phyloP scores from a whole-genome alignment of 2,797 vertebrate genomes.

The Lepus townsendii region DNA sequence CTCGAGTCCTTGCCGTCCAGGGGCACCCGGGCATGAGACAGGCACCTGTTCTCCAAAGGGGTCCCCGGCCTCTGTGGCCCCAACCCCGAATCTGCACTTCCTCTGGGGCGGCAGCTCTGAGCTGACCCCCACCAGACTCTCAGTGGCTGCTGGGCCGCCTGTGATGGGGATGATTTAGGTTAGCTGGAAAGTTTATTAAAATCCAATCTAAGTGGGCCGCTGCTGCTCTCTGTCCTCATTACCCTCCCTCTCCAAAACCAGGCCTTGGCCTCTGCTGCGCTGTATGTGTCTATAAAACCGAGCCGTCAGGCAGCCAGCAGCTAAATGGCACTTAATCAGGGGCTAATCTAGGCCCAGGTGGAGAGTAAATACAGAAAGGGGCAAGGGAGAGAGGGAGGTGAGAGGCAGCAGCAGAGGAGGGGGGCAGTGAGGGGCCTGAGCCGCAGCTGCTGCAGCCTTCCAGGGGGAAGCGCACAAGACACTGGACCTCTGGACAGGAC shows the following conservation, averaged over 20 bases:
- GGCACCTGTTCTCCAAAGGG: background rate
- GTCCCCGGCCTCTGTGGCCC: background rate
- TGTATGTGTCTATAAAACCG: constrained; percentile 86
- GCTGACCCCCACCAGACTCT: background rate
- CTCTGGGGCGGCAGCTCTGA: background rate
- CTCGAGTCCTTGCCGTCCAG: constrained; percentile 58
- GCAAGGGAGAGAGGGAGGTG: constrained; percentile 36
- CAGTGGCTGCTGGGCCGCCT: background rate
- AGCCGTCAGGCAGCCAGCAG: constrained; percentile 86
- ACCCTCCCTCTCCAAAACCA: constrained; percentile 81
- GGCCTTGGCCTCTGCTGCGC: constrained; percentile 80
- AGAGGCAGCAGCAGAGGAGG: background rate
- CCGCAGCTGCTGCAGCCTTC: fast-evolving
- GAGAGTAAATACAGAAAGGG: constrained; percentile 83
- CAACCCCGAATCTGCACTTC: background rate
- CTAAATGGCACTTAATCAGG: constrained; percentile 88
- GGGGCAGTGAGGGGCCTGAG: constrained; percentile 71
- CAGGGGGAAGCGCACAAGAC: constrained; percentile 69
- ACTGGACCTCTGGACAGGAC: background rate
- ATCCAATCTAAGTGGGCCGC: constrained; percentile 84
- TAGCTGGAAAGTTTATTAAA: constrained; percentile 88
- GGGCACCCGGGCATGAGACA: fast-evolving
- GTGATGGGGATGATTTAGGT: constrained; percentile 66
- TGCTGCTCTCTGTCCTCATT: constrained; percentile 82
- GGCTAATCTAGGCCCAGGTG: constrained; percentile 85